These are phyloP conservation scores for Elachura formosa DNA, from an alignment of 2,113 vertebrate species.

Conservation along the genomic window DNA sequence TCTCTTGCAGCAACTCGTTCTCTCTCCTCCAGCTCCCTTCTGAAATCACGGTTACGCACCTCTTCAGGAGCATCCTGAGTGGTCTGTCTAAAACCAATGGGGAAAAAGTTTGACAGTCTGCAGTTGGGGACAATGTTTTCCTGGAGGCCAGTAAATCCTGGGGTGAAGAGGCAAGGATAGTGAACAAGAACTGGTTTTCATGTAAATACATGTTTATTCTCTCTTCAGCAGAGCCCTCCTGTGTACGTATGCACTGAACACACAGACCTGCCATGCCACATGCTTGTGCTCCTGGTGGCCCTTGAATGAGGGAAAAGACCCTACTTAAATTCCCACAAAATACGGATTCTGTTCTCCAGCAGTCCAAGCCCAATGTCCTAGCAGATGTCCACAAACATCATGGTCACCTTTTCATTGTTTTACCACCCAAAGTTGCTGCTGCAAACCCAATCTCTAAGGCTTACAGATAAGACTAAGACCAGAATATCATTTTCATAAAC, in stretches of 20 bases:
- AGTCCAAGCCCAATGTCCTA: not conserved
- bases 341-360: not conserved
- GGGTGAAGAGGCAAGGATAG: not conserved
- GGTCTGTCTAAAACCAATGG: slow-evolving; percentile 73
- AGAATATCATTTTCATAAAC: not conserved
- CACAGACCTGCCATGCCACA: not conserved
- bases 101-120: not conserved
- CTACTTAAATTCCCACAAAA: not conserved
- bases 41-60: slow-evolving; percentile 92
- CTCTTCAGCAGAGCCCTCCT: not conserved
- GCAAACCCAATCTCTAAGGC: not conserved
- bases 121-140: not conserved
- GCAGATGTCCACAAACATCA: not conserved
- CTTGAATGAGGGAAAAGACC: not conserved
- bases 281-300: accelerated
- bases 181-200: not conserved
- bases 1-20: slow-evolving; percentile 86
- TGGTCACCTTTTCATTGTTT: not conserved
- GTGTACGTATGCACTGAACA: accelerated
- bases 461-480: not conserved
- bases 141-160: not conserved
- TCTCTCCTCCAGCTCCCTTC: slow-evolving; percentile 93
- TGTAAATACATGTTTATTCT: accelerated
- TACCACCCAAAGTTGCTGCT: not conserved
- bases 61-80: slow-evolving; percentile 97